Percentiles rank a stretch among this genome's conserved stretches.
These are phyloP conservation scores for Perizoma affinitatum DNA, from an alignment of 2,888 invertebrate genomes.

Conservation along the genomic window DNA sequence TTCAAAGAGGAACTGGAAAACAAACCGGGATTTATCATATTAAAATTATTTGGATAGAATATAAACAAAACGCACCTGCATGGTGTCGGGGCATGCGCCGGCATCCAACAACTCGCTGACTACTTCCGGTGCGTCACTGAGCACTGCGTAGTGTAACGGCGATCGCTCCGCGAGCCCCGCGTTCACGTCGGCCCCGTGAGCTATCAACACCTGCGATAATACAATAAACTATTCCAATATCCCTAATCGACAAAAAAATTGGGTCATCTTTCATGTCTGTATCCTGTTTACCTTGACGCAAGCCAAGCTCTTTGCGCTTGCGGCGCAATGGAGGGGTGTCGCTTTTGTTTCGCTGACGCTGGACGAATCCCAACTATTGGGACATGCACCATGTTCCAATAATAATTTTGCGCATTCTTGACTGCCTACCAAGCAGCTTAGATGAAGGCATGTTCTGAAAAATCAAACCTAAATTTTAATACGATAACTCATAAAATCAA, in stretches of 20 bases:
- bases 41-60: slow-evolving; percentile 2
- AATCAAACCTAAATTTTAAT: neutral
- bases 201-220: slow-evolving; percentile 84
- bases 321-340: slow-evolving; percentile 91
- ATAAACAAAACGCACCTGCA: slow-evolving; percentile 84
- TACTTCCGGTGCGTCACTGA: slow-evolving; percentile 89
- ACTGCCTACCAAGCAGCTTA: slow-evolving; percentile 91
- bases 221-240: slow-evolving; percentile 40
- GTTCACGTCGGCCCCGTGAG: slow-evolving; percentile 91
- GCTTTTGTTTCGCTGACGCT: slow-evolving; percentile 85
- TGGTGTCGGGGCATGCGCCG: slow-evolving; percentile 92
- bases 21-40: too few species aligned
- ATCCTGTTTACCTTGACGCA: slow-evolving; percentile 82
- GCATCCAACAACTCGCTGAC: slow-evolving; percentile 88
- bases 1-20: too few species aligned
- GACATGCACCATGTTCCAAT: slow-evolving; percentile 87
- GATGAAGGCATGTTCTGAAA: slow-evolving; percentile 86
- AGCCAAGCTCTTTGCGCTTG: slow-evolving; percentile 85
- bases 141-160: slow-evolving; percentile 93
- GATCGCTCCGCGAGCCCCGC: slow-evolving; percentile 88
- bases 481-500: neutral
- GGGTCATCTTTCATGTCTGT: slow-evolving; percentile 47
- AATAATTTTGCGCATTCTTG: slow-evolving; percentile 88
- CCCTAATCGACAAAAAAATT: slow-evolving; percentile 24
- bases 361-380: slow-evolving; percentile 88